These are phyloP conservation scores for Microplitis manilae DNA, from an alignment of 2,888 invertebrate genomes.

Conservation along the genomic window DNA sequence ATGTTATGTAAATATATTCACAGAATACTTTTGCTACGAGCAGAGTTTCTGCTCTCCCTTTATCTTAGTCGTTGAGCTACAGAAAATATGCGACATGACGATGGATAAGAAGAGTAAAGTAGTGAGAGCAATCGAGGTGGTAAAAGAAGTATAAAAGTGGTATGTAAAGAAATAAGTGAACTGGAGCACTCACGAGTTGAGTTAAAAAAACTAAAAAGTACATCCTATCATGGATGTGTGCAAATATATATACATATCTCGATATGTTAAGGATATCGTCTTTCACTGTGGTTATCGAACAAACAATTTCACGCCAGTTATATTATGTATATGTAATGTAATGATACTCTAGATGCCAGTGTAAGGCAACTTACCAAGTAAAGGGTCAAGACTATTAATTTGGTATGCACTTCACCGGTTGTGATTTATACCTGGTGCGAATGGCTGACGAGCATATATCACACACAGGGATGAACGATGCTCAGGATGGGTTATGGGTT, in stretches of 20 bases:
- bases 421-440: constrained; percentile 59
- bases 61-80: constrained; percentile 19
- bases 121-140: constrained; percentile 40
- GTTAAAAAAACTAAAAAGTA: constrained; percentile 27
- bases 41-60: constrained; percentile 2
- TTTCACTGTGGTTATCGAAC: constrained; percentile 25
- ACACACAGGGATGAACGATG: constrained; percentile 43
- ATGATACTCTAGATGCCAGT: constrained; percentile 5
- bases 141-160: constrained; percentile 32
- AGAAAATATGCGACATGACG: constrained; percentile 43
- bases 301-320: constrained; percentile 39
- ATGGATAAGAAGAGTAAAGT: constrained; percentile 28
- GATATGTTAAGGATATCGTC: constrained; percentile 3
- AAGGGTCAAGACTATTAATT: constrained; percentile 60
- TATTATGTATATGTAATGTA: background rate
- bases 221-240: constrained; percentile 1
- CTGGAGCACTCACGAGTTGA: background rate
- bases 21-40: constrained; percentile 25
- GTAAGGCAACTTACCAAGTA: constrained; percentile 33
- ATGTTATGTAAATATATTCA: constrained; percentile 53
- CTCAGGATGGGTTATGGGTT: constrained; percentile 59
- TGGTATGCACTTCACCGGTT: constrained; percentile 57
- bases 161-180: constrained; percentile 28
- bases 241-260: background rate
- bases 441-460: constrained; percentile 62